Percentiles rank a stretch among this genome's conserved stretches.
phyloP scores from a whole-genome alignment of 2,888 invertebrate species.

The Melanotus villosus region DNA sequence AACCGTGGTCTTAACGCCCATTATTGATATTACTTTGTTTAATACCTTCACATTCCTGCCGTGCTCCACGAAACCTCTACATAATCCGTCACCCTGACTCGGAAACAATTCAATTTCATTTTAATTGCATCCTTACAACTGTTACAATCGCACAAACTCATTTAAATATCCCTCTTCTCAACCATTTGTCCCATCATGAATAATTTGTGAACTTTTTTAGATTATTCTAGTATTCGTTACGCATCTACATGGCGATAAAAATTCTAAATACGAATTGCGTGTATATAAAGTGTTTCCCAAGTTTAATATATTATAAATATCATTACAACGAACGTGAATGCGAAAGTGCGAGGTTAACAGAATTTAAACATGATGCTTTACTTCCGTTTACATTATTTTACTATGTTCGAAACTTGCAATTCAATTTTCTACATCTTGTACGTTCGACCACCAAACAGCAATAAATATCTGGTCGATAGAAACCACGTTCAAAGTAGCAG shows the following conservation, averaged over 20 bases:
- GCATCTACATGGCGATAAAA: neutral
- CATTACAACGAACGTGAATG: too few species aligned
- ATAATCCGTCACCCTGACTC: slow-evolving; percentile 40
- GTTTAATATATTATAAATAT: too few species aligned
- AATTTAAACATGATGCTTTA: too few species aligned
- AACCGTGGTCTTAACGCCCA: slow-evolving; percentile 4
- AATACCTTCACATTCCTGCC: slow-evolving; percentile 23
- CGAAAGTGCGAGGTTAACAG: too few species aligned
- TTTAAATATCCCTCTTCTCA: slow-evolving; percentile 31
- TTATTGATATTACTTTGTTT: slow-evolving; percentile 36
- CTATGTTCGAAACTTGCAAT: too few species aligned
- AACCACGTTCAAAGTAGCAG: neutral
- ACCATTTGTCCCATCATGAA: slow-evolving; percentile 42
- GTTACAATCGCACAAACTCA: slow-evolving; percentile 32
- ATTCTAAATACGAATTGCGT: too few species aligned
- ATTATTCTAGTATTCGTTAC: neutral
- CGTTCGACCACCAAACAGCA: neutral
- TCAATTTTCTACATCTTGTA: too few species aligned
- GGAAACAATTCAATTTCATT: slow-evolving; percentile 46
- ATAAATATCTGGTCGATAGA: neutral
- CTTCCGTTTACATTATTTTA: too few species aligned
- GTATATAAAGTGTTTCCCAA: too few species aligned
- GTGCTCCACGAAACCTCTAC: slow-evolving; percentile 30
- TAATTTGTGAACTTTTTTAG: slow-evolving; percentile 32
- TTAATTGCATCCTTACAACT: slow-evolving; percentile 45